phyloP scores from a whole-genome alignment of 2,113 vertebrate genomes.

The Oryzias woworae region DNA sequence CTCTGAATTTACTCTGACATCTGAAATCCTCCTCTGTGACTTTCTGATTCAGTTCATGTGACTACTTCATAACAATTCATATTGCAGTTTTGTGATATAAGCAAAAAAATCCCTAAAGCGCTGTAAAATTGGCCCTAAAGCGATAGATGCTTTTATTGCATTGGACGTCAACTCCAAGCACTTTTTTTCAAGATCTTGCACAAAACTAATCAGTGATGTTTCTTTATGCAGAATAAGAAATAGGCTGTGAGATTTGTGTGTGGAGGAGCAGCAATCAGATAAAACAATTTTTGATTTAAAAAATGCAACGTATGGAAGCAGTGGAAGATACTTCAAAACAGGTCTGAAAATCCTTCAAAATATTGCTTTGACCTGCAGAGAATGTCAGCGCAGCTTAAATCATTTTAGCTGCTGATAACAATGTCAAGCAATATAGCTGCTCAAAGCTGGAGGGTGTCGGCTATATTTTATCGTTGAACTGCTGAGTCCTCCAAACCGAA shows the following conservation, averaged over 20 bases:
- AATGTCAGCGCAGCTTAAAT: constrained; percentile 39
- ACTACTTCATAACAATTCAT: constrained; percentile 34
- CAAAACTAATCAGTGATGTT: background rate
- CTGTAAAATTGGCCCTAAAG: constrained; percentile 20
- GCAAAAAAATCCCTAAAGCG: constrained; percentile 21
- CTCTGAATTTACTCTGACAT: constrained; percentile 15
- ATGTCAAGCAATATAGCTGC: constrained; percentile 39
- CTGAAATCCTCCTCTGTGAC: constrained; percentile 27
- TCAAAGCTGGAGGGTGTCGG: constrained; percentile 16
- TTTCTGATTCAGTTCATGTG: constrained; percentile 24
- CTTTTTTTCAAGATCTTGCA: background rate
- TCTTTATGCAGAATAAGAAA: background rate
- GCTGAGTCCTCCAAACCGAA: constrained; percentile 40
- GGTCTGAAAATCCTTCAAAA: constrained; percentile 17
- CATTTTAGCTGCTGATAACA: constrained; percentile 45
- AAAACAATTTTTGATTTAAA: background rate
- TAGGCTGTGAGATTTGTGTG: too few relatives aligned
- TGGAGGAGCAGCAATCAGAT: constrained; percentile 7
- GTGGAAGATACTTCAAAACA: constrained; percentile 7
- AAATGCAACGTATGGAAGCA: background rate
- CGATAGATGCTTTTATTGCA: background rate
- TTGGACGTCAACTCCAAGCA: too few relatives aligned
- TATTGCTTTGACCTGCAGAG: constrained; percentile 40
- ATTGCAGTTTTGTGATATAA: constrained; percentile 16
- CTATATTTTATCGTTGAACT: constrained; percentile 37